phyloP scores from a whole-genome alignment of 2,888 invertebrate species.

The Chloroclystis v-ata region DNA sequence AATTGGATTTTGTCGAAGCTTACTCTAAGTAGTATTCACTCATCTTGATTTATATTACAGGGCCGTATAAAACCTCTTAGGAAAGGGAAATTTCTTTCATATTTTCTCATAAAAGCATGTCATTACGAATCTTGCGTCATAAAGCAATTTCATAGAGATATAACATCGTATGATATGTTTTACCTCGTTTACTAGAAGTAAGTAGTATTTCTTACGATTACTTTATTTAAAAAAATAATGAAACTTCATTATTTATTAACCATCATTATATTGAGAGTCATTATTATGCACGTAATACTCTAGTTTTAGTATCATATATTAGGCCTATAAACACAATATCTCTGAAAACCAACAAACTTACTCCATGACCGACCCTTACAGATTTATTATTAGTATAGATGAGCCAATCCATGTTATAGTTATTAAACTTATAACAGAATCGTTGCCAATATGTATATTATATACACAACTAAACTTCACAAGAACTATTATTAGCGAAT shows the following conservation, averaged over 20 bases:
- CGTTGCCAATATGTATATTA: conserved; percentile 9
- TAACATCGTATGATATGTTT: conserved; percentile 9
- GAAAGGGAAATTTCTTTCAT: conserved; percentile 35
- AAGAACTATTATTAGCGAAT: not conserved
- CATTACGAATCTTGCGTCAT: conserved; percentile 23
- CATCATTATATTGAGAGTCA: not conserved
- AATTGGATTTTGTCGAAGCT: conserved; percentile 46
- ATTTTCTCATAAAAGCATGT: conserved; percentile 27
- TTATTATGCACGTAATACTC: not conserved
- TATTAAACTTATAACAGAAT: conserved; percentile 10
- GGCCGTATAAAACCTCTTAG: conserved; percentile 37
- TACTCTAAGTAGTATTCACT: conserved; percentile 59
- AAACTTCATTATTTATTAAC: too few species aligned
- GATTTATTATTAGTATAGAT: not conserved
- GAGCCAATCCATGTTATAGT: not conserved
- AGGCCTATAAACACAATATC: too few species aligned
- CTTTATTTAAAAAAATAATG: not conserved
- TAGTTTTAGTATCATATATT: too few species aligned
- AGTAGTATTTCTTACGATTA: not conserved
- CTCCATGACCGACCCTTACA: too few species aligned
- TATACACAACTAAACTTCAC: not conserved
- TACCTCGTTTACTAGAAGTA: not conserved
- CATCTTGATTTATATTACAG: conserved; percentile 56
- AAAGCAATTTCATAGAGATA: conserved; percentile 25
- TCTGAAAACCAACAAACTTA: too few species aligned